Evolutionary conservation across 1,140 invertebrate species (phyloP), one percentile per base, ranked within the genome.

Genomic region (Hirudo medicinalis): DNA sequence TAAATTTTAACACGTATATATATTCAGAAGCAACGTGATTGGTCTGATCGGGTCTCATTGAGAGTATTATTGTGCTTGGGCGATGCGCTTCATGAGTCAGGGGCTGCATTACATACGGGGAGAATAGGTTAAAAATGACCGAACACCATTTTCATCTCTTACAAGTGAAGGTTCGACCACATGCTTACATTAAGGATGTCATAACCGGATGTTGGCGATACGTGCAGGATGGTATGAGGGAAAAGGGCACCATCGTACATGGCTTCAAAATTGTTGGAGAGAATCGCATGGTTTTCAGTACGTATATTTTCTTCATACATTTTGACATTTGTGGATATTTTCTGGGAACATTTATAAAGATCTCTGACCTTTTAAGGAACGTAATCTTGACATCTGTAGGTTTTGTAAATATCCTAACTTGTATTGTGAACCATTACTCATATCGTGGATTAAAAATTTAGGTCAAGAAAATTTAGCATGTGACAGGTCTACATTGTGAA

Each of bases 171-270:
- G 29, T 70, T n/a, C 36, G 49, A 53, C 69, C 69, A 27, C 22
- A 49, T 20, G 69, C 69, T n/a, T 70, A 70, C 49, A 49, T 70
- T 49, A 70, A 70, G 22, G 69, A 70, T 70, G 69, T 70, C 17
- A 25, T 70, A 25, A 20, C 3, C 49, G 69, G 69, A 70, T 70
- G 69, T 32, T 70, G 69, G 69, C 36, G 32, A 25, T 53, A 70
- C 43, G 22, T 70, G 8, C 69, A 70, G 22, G 69, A 70, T 27
- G 69, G 69, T 22, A 49, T 70, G 43, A 36, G 69, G 19, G 49
- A 70, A 22, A 49, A 25, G 8, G 69, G 69, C 25, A 70, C 69
- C 6, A 70, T 70, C 22, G 57, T 63, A 25, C 29, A 54, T 22
- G 69, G 69, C n/a, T 70, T 70, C 69, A 70, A 70, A 49, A 49